Percentiles rank a stretch among this genome's conserved stretches.
Evolutionary conservation across 2,888 invertebrate genomes (phyloP).

Genomic region (Drosophila differens): DNA sequence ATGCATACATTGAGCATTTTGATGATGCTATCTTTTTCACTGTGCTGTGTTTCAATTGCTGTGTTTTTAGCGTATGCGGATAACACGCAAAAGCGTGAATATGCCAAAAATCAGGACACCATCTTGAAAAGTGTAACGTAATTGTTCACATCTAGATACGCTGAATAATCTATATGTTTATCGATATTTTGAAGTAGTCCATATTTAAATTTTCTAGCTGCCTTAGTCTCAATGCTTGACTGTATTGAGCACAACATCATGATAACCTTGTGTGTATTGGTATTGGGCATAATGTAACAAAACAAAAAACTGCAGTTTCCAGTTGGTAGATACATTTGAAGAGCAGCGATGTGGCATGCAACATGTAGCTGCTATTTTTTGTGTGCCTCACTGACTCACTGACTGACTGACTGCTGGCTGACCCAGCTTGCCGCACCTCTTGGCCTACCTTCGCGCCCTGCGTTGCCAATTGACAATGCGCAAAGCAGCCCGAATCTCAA

Average conservation of each 20-base stretch:
- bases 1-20: no score
- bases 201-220: background rate
- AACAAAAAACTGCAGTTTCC: background rate
- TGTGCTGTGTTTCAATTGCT: no score
- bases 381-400: constrained; percentile 12
- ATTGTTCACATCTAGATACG: background rate
- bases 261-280: background rate
- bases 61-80: background rate
- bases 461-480: constrained; percentile 25
- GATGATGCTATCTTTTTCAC: no score
- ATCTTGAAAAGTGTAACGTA: background rate
- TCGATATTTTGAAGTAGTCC: background rate
- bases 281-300: background rate
- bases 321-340: constrained; percentile 48
- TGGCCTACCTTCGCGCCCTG: background rate
- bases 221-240: background rate
- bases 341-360: constrained; percentile 55
- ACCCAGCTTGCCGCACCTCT: constrained; percentile 35
- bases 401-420: constrained; percentile 7
- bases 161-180: background rate
- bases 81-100: background rate
- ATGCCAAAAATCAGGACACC: background rate
- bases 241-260: background rate
- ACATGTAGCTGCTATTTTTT: constrained; percentile 28
- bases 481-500: constrained; percentile 25